These are phyloP conservation scores for Petrophora chlorosata DNA, from an alignment of 2,888 invertebrate species.

Conservation along the genomic window DNA sequence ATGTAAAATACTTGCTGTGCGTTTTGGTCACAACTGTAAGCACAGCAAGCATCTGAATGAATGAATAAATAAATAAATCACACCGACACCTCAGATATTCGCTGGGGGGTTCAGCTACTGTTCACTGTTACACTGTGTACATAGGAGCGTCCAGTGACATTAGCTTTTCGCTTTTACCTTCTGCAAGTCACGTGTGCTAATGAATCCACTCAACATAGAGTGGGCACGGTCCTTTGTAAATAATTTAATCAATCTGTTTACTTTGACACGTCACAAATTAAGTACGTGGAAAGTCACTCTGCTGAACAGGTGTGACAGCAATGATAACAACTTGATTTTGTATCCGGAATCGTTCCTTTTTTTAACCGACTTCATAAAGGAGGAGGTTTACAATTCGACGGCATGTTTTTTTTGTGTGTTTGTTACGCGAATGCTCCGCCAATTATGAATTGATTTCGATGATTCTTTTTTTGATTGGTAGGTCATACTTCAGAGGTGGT, in stretches of 20 bases:
- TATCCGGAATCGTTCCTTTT: too few relatives aligned
- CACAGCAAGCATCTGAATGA: too few relatives aligned
- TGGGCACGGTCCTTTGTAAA: slow-evolving; percentile 54
- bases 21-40: too few relatives aligned
- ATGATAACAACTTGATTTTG: neutral
- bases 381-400: too few relatives aligned
- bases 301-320: slow-evolving; percentile 2
- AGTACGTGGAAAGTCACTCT: slow-evolving; percentile 26
- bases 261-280: slow-evolving; percentile 65
- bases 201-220: slow-evolving; percentile 65
- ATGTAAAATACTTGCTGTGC: too few relatives aligned
- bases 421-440: too few relatives aligned
- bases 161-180: slow-evolving; percentile 43
- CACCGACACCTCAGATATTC: neutral
- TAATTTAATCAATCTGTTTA: slow-evolving; percentile 68
- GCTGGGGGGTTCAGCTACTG: slow-evolving; percentile 5
- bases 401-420: too few relatives aligned
- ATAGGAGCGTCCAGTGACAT: slow-evolving; percentile 62
- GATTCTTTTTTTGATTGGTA: too few relatives aligned
- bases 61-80: too few relatives aligned
- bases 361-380: too few relatives aligned
- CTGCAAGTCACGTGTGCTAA: slow-evolving; percentile 78
- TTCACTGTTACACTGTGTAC: slow-evolving; percentile 4
- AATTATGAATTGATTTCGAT: too few relatives aligned
- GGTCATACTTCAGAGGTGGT: too few relatives aligned